These are phyloP conservation scores for Ennomos fuscantarius DNA, from an alignment of 2,888 invertebrate genomes.

Conservation along the genomic window DNA sequence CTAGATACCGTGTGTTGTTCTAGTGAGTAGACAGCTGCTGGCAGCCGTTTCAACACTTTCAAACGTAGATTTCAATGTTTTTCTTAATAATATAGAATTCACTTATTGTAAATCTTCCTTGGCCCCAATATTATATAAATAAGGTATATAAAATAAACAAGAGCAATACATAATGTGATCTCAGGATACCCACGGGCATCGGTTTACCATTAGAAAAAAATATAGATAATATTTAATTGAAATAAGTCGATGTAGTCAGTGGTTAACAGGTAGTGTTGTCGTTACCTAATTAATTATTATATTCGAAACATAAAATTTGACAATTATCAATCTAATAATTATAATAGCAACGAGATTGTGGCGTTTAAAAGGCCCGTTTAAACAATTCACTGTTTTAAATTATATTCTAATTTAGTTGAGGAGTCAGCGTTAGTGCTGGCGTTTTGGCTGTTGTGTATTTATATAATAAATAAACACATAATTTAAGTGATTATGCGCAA, in stretches of 20 bases:
- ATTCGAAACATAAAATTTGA: conserved; percentile 61
- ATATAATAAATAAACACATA: conserved; percentile 48
- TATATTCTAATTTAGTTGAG: conserved; percentile 52
- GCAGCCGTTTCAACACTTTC: conserved; percentile 55
- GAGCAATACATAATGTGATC: conserved; percentile 48
- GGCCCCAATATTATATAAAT: conserved; percentile 34
- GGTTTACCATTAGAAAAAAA: conserved; percentile 67
- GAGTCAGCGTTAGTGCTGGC: conserved; percentile 46
- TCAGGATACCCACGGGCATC: conserved; percentile 61
- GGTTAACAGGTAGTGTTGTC: conserved; percentile 80
- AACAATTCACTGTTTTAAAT: conserved; percentile 33
- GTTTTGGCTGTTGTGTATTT: conserved; percentile 76
- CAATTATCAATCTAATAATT: conserved; percentile 61
- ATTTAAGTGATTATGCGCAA: conserved; percentile 57
- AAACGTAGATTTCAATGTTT: conserved; percentile 29
- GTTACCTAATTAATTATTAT: conserved; percentile 69
- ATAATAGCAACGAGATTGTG: conserved; percentile 61
- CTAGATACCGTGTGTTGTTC: conserved; percentile 26
- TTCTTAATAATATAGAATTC: conserved; percentile 23
- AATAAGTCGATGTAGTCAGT: conserved; percentile 81
- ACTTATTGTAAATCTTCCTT: conserved; percentile 22
- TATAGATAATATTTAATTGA: conserved; percentile 74
- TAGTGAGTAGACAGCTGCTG: conserved; percentile 53
- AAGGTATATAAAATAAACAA: conserved; percentile 9
- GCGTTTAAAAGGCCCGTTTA: conserved; percentile 27